phyloP scores from a whole-genome alignment of 1,140 invertebrate species.

The Drosophila auraria region DNA sequence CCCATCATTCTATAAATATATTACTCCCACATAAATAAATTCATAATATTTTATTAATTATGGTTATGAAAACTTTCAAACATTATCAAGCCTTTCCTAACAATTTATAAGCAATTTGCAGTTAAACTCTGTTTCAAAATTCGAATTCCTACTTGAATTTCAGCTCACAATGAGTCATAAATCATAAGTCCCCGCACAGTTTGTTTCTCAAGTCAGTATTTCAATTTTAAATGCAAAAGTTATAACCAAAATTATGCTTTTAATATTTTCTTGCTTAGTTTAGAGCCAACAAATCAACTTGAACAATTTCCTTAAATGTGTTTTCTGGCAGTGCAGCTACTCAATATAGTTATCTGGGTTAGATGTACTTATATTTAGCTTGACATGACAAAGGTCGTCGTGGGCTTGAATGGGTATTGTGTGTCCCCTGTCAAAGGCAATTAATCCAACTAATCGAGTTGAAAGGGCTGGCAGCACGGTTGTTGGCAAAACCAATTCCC shows the following conservation, averaged over 20 bases:
- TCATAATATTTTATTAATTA: neutral
- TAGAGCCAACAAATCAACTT: neutral
- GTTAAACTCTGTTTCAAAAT: too few species aligned
- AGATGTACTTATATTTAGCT: slow-evolving; percentile 9
- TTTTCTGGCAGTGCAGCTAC: slow-evolving; percentile 2
- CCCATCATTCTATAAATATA: too few species aligned
- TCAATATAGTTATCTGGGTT: neutral
- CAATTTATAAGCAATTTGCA: neutral
- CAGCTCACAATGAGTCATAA: neutral
- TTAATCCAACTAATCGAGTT: slow-evolving; percentile 47
- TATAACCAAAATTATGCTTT: neutral
- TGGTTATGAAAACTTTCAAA: neutral
- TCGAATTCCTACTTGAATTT: neutral
- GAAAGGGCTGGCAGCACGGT: slow-evolving; percentile 30
- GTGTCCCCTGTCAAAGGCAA: slow-evolving; percentile 34
- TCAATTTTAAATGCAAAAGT: neutral
- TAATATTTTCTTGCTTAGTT: neutral
- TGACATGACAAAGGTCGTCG: slow-evolving; percentile 8
- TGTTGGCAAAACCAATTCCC: slow-evolving; percentile 27
- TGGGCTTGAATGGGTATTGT: slow-evolving; percentile 5
- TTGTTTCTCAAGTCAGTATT: neutral
- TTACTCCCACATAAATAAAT: neutral
- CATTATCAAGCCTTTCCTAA: neutral
- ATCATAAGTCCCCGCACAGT: neutral
- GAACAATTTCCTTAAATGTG: neutral